Evolutionary conservation across 1,140 invertebrate genomes (phyloP).

Genomic region (Drosophila oshimai): DNA sequence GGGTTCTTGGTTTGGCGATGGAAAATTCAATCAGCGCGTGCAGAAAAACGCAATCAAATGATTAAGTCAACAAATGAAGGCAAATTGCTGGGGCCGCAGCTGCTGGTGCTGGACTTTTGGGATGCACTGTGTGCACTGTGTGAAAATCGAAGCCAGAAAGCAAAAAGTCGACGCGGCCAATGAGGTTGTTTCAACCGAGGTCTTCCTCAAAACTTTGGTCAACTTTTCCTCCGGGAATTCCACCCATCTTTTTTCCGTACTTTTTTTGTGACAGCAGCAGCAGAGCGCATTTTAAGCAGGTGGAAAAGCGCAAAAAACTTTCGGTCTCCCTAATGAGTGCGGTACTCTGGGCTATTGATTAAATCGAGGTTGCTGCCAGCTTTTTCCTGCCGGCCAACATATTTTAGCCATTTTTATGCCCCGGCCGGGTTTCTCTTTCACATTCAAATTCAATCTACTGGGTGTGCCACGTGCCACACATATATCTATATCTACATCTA

Average conservation of each 20-base stretch:
- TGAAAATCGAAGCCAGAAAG: constrained; percentile 11
- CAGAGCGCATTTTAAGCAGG: constrained; percentile 45
- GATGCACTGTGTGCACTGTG: constrained; percentile 2
- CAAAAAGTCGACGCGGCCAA: constrained; percentile 38
- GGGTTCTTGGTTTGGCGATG: constrained; percentile 11
- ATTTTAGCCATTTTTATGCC: constrained; percentile 44
- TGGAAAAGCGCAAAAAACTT: constrained; percentile 32
- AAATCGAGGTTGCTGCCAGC: constrained; percentile 7
- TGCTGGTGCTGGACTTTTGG: constrained; percentile 7
- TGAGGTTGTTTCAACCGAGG: constrained; percentile 19
- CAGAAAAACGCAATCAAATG: constrained; percentile 80
- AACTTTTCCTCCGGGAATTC: constrained; percentile 13
- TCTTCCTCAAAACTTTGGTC: constrained; percentile 39
- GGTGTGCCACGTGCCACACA: constrained; percentile 57
- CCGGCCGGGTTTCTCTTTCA: not conserved
- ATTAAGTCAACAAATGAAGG: constrained; percentile 79
- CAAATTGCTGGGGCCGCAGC: constrained; percentile 62
- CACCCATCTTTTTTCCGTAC: not conserved
- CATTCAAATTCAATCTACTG: constrained; percentile 69
- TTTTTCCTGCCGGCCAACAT: constrained; percentile 30
- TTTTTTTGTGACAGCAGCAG: not conserved
- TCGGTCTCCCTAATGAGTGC: constrained; percentile 54
- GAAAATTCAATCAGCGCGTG: constrained; percentile 72
- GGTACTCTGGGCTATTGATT: constrained; percentile 48
- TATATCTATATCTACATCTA: constrained; percentile 10